Evolutionary conservation across 2,888 invertebrate genomes (phyloP), one percentile per base, ranked within the genome.

Genomic region (Dicycla oo): DNA sequence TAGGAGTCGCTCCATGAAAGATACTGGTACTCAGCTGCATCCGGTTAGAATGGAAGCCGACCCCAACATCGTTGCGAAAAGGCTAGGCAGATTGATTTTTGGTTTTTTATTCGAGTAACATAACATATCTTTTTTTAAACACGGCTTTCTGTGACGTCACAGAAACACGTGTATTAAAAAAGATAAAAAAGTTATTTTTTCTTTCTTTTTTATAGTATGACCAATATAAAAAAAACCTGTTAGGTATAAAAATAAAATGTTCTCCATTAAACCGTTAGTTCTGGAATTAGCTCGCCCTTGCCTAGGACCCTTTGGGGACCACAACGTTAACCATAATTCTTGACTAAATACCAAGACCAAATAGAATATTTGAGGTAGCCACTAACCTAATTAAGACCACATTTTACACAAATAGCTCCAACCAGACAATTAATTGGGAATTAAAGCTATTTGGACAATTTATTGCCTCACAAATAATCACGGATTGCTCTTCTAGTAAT

Each of bases 371-470:
- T 30, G 11, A 23, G n/a, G 13, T 68, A n/a, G 3, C 13, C 51
- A 69, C 45, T 60, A 47, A 20, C 58, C 58, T 73, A 79, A 77
- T 73, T 75, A 69, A 75, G 64, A 20, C 56, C 56, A 74, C 64
- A 74, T 57, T 79, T 47, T 53, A 79, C 69, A 30, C 20, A 45
- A 75, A 62, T 20, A 51, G 15, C 45, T 30, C 13, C 23, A 47
- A 68, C 6, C 3, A 61, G 23, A 63, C 40, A 26, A 57, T 56
- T 73, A 18, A 66, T 56, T 66, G 20, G 57, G 5, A 63, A 63
- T 73, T 63, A 34, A 54, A 49, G 65, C 81, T 61, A 63, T 69
- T 78, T 13, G 34, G 63, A 13, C 40, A 74, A 68, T 81, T 80
- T 65, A 80, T 78, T 54, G 53, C 30, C 18, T 4, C 45, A 74